phyloP scores from a whole-genome alignment of 2,888 invertebrate genomes.

The Noctuana brunneofusca region DNA sequence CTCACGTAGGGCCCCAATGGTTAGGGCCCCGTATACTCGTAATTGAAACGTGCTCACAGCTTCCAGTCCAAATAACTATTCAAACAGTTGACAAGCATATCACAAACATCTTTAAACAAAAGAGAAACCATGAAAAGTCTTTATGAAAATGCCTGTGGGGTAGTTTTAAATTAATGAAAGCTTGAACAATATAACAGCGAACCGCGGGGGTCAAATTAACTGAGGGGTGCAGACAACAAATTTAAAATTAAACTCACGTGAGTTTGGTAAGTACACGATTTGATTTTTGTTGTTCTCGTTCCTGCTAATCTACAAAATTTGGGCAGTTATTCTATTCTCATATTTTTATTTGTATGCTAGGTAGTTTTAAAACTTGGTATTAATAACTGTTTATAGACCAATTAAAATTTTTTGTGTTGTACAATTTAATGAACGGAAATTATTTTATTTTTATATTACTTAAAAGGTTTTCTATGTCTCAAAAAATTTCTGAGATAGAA shows the following conservation, averaged over 20 bases:
- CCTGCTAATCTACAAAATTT: no score
- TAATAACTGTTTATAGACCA: no score
- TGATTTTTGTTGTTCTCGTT: not conserved
- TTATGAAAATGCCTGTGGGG: conserved; percentile 9
- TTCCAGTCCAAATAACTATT: not conserved
- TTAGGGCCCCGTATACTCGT: no score
- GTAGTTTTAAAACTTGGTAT: no score
- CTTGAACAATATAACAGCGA: conserved; percentile 12
- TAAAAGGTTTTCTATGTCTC: no score
- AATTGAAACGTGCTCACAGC: conserved; percentile 19
- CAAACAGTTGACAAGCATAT: not conserved
- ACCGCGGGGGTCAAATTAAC: conserved; percentile 15
- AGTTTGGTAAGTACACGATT: not conserved
- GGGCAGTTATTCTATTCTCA: no score
- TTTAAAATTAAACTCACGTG: not conserved
- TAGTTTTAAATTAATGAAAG: conserved; percentile 19
- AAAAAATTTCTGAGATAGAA: no score
- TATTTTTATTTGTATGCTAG: no score
- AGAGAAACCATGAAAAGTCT: not conserved
- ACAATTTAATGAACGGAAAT: no score
- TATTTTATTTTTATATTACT: no score
- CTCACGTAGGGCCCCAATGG: not conserved
- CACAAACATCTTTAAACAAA: conserved; percentile 1
- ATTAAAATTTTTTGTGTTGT: no score
- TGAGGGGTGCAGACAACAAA: conserved; percentile 9